Percentiles rank a stretch among this genome's conserved stretches.
These are phyloP conservation scores for Kryptolebias marmoratus DNA, from an alignment of 2,113 vertebrate species.

Conservation along the genomic window DNA sequence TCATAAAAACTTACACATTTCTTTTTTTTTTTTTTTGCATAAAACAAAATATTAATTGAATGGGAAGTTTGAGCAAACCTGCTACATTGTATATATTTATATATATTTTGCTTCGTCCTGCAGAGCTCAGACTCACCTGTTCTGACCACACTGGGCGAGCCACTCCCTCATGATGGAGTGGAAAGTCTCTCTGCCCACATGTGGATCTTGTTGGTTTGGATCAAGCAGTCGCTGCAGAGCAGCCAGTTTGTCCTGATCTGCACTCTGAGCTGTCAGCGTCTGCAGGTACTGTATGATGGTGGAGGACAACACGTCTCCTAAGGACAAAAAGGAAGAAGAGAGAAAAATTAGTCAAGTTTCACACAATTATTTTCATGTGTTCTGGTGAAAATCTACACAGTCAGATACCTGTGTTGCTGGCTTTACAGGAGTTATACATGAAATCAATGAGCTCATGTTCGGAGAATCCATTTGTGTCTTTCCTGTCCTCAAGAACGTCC, in stretches of 20 bases:
- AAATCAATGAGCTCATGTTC: conserved; percentile 81
- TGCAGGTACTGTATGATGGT: conserved; percentile 75
- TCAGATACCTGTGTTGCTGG: conserved; percentile 67
- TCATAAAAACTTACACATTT: background rate
- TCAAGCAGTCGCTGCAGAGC: conserved; percentile 70
- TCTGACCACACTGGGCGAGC: conserved; percentile 77
- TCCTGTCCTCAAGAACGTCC: conserved; percentile 45
- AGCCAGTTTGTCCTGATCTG: conserved; percentile 67
- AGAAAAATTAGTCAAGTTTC: background rate
- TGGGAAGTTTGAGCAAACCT: background rate
- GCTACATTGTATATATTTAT: too few relatives aligned
- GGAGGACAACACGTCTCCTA: conserved; percentile 77
- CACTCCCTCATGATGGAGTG: conserved; percentile 77
- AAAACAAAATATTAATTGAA: too few relatives aligned
- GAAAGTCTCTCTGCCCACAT: conserved; percentile 74
- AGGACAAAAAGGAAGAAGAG: background rate
- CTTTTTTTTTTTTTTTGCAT: too few relatives aligned
- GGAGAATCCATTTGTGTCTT: conserved; percentile 68
- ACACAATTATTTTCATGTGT: background rate
- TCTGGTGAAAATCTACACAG: background rate
- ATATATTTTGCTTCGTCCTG: background rate
- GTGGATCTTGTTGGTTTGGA: conserved; percentile 64
- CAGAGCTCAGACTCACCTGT: conserved; percentile 60
- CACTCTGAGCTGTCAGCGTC: conserved; percentile 73
- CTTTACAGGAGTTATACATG: conserved; percentile 77